A percentile compares a stretch with the other conserved stretches of the same genome.
These are phyloP conservation scores for Okamejei kenojei DNA, from an alignment of 2,797 vertebrate species.

Conservation along the genomic window DNA sequence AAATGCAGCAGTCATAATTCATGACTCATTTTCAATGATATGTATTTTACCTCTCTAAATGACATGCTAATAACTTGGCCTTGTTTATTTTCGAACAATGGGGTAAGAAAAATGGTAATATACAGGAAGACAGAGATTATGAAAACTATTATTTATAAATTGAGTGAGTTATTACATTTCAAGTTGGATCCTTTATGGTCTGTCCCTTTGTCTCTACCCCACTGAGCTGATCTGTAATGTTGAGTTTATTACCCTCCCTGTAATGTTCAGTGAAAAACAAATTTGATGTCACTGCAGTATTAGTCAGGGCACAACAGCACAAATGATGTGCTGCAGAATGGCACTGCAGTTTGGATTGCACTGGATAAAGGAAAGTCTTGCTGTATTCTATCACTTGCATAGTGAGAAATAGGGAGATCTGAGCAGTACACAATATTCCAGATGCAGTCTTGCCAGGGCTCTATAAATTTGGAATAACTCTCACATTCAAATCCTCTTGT, in stretches of 20 bases:
- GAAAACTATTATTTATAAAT: constrained; percentile 23
- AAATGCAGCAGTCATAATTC: background rate
- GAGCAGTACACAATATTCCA: too few relatives aligned
- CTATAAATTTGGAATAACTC: too few relatives aligned
- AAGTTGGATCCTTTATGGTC: background rate
- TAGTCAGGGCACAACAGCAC: background rate
- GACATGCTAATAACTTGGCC: background rate
- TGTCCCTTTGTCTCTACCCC: background rate
- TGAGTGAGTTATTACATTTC: background rate
- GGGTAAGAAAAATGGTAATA: background rate
- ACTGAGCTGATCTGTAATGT: background rate
- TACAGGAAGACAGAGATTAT: background rate
- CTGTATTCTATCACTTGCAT: background rate
- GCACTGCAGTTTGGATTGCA: constrained; percentile 16
- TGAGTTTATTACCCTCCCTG: background rate
- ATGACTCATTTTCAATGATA: background rate
- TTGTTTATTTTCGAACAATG: background rate
- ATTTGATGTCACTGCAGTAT: constrained; percentile 4
- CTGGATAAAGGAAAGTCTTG: background rate
- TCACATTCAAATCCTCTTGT: too few relatives aligned
- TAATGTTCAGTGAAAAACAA: constrained; percentile 18
- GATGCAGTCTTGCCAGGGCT: too few relatives aligned
- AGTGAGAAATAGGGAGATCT: background rate
- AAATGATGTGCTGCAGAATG: constrained; percentile 6
- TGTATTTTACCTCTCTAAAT: background rate